Evolutionary conservation across 2,888 invertebrate genomes (phyloP).

Genomic region (Portevinia maculata): DNA sequence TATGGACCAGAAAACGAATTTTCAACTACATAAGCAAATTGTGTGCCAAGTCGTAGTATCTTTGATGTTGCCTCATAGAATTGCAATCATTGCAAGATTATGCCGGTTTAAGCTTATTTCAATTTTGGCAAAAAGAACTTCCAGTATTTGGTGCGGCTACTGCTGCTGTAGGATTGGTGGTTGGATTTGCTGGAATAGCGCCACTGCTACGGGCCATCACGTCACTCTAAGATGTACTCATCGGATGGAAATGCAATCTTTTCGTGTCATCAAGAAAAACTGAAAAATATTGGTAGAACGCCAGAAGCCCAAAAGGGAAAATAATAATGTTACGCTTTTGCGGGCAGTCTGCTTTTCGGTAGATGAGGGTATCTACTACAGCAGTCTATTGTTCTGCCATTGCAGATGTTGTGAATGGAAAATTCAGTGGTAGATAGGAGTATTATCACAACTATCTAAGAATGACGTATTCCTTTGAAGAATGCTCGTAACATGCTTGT

Average conservation of each 20-base stretch:
- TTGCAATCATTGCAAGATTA: constrained; percentile 71
- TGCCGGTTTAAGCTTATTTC: constrained; percentile 72
- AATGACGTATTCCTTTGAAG: neutral
- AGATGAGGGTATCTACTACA: constrained; percentile 6
- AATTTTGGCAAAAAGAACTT: constrained; percentile 71
- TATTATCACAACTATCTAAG: constrained; percentile 27
- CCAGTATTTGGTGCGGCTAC: constrained; percentile 53
- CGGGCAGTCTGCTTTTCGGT: constrained; percentile 62
- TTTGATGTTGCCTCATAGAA: constrained; percentile 65
- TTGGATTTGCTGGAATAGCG: constrained; percentile 66
- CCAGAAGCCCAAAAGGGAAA: constrained; percentile 55
- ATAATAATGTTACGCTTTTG: constrained; percentile 73
- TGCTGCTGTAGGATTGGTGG: constrained; percentile 46
- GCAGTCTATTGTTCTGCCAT: constrained; percentile 65
- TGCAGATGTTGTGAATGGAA: constrained; percentile 58
- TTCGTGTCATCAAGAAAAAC: constrained; percentile 72
- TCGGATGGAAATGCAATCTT: constrained; percentile 74
- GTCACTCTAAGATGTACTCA: constrained; percentile 70
- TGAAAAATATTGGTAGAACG: constrained; percentile 68
- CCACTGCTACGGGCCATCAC: constrained; percentile 71
- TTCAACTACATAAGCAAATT: constrained; percentile 72
- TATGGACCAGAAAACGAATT: constrained; percentile 54
- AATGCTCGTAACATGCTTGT: neutral
- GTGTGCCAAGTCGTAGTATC: constrained; percentile 66
- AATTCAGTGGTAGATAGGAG: constrained; percentile 60